phyloP scores from a whole-genome alignment of 2,888 invertebrate species.

The Caenorhabditis plicata region DNA sequence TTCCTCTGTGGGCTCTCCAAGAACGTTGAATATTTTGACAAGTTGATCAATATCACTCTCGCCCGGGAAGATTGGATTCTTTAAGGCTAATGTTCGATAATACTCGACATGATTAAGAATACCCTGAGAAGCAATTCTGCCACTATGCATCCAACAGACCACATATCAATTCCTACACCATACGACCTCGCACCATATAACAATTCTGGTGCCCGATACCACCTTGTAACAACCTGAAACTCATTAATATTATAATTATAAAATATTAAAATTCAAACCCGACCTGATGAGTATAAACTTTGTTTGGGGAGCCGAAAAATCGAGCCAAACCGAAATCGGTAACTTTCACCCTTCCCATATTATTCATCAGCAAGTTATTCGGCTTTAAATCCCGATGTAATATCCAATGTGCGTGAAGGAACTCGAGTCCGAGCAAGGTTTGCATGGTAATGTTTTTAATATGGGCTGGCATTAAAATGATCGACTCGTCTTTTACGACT shows the following conservation, averaged over 20 bases:
- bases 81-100: neutral
- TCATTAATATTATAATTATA: neutral
- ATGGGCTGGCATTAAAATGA: constrained; percentile 85
- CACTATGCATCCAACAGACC: constrained; percentile 97
- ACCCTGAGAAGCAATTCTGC: constrained; percentile 78
- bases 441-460: constrained; percentile 94
- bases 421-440: constrained; percentile 90
- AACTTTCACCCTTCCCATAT: constrained; percentile 88
- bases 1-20: constrained; percentile 89
- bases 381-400: constrained; percentile 97
- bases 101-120: neutral
- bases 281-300: constrained; percentile 85
- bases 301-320: constrained; percentile 91
- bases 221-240: constrained; percentile 59
- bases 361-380: constrained; percentile 92
- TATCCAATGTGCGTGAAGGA: constrained; percentile 92
- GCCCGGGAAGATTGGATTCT: constrained; percentile 88
- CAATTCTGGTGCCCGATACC: constrained; percentile 77
- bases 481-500: constrained; percentile 74
- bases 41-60: constrained; percentile 96
- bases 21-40: constrained; percentile 86
- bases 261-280: neutral
- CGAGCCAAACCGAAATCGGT: constrained; percentile 99
- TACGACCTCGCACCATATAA: constrained; percentile 92
- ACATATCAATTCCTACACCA: constrained; percentile 95